Conservation (phyloP, 1,140 invertebrate species). For the Leptoteleia sp. region DNA sequence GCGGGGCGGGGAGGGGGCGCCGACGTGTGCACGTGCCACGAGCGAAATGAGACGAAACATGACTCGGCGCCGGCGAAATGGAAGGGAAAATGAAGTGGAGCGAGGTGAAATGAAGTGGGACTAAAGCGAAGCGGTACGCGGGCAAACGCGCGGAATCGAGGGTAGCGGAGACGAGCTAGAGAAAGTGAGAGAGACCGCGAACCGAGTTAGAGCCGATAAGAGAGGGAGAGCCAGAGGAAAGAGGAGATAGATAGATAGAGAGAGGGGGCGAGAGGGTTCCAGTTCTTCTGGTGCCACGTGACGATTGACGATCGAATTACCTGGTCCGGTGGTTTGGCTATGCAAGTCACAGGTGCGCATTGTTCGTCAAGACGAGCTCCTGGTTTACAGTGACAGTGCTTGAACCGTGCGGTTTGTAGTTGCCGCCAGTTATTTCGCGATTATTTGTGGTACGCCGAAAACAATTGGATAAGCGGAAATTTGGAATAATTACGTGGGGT, state of each 20-base stretch:
- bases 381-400: constrained; percentile 28
- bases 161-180: constrained; percentile 24
- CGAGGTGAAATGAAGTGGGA: constrained; percentile 48
- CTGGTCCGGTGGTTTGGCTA: not conserved
- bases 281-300: constrained; percentile 24
- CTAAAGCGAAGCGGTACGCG: constrained; percentile 19
- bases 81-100: constrained; percentile 51
- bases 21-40: constrained; percentile 37
- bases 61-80: constrained; percentile 40
- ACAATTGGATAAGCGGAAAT: constrained; percentile 4
- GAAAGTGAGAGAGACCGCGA: constrained; percentile 22
- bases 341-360: constrained; percentile 10
- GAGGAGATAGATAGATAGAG: constrained; percentile 2
- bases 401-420: not conserved
- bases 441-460: no score
- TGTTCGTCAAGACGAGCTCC: not conserved
- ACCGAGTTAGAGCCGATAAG: no score
- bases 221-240: no score
- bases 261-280: constrained; percentile 1
- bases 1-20: constrained; percentile 1
- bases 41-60: constrained; percentile 37
- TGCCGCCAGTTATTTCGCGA: not conserved
- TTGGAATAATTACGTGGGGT: no score
- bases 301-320: constrained; percentile 19
- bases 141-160: constrained; percentile 2